phyloP scores from a whole-genome alignment of 2,113 vertebrate genomes.

The Phrynocephalus versicolor region DNA sequence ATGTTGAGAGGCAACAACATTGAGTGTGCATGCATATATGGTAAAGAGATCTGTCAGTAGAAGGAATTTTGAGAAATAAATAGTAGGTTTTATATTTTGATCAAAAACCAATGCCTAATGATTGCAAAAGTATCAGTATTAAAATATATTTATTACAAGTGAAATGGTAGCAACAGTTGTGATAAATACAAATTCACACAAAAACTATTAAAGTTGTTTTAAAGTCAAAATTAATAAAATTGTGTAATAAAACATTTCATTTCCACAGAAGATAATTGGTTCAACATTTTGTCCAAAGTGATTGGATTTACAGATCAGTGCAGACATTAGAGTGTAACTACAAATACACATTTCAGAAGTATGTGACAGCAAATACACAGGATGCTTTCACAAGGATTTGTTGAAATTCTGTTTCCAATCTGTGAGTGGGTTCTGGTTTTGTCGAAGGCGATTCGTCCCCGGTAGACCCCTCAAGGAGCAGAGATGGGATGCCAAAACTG shows the following conservation, averaged over 20 bases:
- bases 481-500: no score
- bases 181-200: not conserved
- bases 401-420: not conserved
- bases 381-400: not conserved
- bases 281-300: not conserved
- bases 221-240: not conserved
- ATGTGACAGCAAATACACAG: not conserved
- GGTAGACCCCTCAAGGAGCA: no score
- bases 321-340: not conserved
- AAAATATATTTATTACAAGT: not conserved
- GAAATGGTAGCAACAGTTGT: not conserved
- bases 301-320: not conserved
- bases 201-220: not conserved
- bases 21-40: not conserved
- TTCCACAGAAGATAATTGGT: no score
- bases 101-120: not conserved
- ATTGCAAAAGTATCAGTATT: not conserved
- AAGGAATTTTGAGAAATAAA: not conserved
- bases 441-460: no score
- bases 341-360: not conserved
- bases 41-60: not conserved
- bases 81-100: not conserved
- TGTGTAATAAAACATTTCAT: not conserved
- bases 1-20: not conserved
- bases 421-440: no score